phyloP scores from a whole-genome alignment of 2,888 invertebrate species.

The Aleiodes alternator region DNA sequence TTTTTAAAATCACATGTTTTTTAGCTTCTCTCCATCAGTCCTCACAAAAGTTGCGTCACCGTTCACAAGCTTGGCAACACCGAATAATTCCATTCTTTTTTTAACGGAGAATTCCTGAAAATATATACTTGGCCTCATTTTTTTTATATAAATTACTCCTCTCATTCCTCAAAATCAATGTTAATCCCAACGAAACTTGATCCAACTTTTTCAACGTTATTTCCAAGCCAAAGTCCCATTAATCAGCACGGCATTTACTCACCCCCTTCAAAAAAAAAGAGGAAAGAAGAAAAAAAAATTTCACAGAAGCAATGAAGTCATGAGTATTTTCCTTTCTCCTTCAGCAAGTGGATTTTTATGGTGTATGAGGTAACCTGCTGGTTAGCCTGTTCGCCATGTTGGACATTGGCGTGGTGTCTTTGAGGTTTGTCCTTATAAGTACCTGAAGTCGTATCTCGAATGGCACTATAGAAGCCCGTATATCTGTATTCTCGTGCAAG shows the following conservation, averaged over 20 bases:
- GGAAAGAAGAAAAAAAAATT: background rate
- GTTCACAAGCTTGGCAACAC: no score
- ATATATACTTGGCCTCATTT: no score
- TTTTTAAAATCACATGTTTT: no score
- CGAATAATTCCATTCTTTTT: no score
- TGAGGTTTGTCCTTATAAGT: slow-evolving; percentile 15
- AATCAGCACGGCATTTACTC: background rate
- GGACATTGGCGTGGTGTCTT: slow-evolving; percentile 39
- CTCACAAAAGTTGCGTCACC: no score
- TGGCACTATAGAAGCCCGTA: background rate
- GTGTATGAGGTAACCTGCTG: slow-evolving; percentile 15
- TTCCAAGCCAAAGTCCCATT: no score
- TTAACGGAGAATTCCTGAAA: no score
- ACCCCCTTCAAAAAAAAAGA: background rate
- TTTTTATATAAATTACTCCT: no score
- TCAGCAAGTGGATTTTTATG: slow-evolving; percentile 30
- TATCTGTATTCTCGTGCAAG: slow-evolving; percentile 6
- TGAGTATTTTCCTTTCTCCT: slow-evolving; percentile 8
- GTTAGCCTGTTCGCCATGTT: slow-evolving; percentile 23
- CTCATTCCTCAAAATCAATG: no score
- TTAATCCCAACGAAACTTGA: no score
- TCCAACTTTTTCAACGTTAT: no score
- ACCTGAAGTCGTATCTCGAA: background rate
- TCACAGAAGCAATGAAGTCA: slow-evolving; percentile 30
- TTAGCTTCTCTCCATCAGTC: no score